Conservation (phyloP, 2,113 vertebrate species). For the Leptosomus discolor region DNA sequence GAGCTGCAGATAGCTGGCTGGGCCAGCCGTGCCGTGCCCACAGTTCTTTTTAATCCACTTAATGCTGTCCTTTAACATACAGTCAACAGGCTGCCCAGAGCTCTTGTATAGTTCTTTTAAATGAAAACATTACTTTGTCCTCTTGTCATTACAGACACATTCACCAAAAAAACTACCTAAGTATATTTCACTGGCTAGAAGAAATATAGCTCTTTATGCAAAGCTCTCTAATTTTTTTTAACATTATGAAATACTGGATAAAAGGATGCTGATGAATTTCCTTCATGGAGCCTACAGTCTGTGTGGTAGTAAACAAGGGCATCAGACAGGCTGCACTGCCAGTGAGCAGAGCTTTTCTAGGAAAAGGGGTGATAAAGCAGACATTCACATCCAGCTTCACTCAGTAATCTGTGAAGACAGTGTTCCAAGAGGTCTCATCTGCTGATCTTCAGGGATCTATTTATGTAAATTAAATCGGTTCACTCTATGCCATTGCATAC, state of each 20-base stretch:
- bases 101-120: neutral
- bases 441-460: neutral
- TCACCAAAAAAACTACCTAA: neutral
- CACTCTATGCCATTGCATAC: neutral
- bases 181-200: neutral
- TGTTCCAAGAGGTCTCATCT: neutral
- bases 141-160: neutral
- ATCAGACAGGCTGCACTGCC: neutral
- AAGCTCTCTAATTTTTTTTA: neutral
- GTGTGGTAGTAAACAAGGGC: neutral
- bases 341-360: neutral
- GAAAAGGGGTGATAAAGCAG: neutral
- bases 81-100: neutral
- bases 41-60: neutral
- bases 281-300: neutral
- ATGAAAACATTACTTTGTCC: neutral
- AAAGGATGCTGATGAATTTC: neutral
- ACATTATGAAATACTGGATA: neutral
- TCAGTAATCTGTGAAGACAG: neutral
- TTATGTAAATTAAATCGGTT: neutral
- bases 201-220: neutral
- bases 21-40: neutral
- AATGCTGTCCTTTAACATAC: neutral
- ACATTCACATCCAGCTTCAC: neutral
- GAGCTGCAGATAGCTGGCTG: neutral